Percentiles rank a stretch among this genome's conserved stretches.
These are phyloP conservation scores for Cephus sareptanus DNA, from an alignment of 2,888 invertebrate species.

Conservation along the genomic window DNA sequence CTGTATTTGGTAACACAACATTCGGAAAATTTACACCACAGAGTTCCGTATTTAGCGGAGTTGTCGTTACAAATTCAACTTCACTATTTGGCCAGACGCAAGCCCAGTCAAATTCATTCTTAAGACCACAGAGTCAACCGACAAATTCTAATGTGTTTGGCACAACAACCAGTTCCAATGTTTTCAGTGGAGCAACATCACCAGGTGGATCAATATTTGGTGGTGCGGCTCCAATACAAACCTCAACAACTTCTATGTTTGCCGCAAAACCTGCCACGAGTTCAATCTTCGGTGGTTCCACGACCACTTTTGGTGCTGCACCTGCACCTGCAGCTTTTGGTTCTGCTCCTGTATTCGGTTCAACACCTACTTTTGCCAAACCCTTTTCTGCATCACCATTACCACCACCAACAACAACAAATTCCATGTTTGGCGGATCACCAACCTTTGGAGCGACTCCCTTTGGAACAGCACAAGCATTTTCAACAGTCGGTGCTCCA, in stretches of 20 bases:
- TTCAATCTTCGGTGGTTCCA: conserved; percentile 47
- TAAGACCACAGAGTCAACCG: conserved; percentile 44
- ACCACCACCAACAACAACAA: conserved; percentile 5
- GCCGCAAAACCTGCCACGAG: conserved; percentile 15
- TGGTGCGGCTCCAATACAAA: conserved; percentile 29
- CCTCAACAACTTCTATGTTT: conserved; percentile 25
- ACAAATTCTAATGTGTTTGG: conserved; percentile 37
- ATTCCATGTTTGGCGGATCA: conserved; percentile 28
- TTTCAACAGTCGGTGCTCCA: conserved; percentile 22
- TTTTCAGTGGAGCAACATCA: conserved; percentile 44
- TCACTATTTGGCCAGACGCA: conserved; percentile 46
- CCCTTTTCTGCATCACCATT: conserved; percentile 6
- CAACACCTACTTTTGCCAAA: conserved; percentile 14
- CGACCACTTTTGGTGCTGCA: conserved; percentile 48
- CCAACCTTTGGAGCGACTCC: conserved; percentile 37
- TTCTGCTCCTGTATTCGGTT: conserved; percentile 48
- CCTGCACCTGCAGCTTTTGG: conserved; percentile 49
- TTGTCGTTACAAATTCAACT: conserved; percentile 35
- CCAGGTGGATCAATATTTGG: conserved; percentile 44
- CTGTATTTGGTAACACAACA: conserved; percentile 40
- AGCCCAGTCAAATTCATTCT: conserved; percentile 36
- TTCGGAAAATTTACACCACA: conserved; percentile 42
- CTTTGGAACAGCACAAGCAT: conserved; percentile 24
- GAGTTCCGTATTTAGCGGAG: conserved; percentile 37
- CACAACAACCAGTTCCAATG: conserved; percentile 29